Evolutionary conservation across 2,888 invertebrate species (phyloP).

Genomic region (Lycia hirtaria): DNA sequence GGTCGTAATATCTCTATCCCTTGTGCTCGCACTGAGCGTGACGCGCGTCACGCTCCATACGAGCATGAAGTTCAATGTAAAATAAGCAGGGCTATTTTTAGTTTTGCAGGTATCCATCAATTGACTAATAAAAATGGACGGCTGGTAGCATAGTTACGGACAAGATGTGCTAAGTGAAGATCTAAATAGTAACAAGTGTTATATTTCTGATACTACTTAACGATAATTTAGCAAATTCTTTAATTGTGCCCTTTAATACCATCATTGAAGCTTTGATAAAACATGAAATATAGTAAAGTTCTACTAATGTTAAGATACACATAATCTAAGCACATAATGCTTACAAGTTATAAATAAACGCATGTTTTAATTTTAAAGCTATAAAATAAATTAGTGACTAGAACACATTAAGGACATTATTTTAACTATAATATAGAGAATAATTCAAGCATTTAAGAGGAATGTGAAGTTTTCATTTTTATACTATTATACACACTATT

Average conservation of each 20-base stretch:
- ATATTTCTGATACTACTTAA: slow-evolving; percentile 16
- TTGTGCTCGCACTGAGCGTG: too few relatives aligned
- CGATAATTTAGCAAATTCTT: slow-evolving; percentile 24
- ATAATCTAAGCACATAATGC: neutral
- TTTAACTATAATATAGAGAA: slow-evolving; percentile 7
- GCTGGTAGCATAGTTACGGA: slow-evolving; percentile 44
- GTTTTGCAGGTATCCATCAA: slow-evolving; percentile 8
- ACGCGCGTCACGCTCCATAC: too few relatives aligned
- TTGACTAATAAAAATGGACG: slow-evolving; percentile 56
- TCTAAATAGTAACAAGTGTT: slow-evolving; percentile 28
- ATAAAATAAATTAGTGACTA: slow-evolving; percentile 14
- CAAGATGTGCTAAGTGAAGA: slow-evolving; percentile 44
- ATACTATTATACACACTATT: too few relatives aligned
- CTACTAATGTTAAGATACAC: neutral
- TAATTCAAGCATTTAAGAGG: neutral
- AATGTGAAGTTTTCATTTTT: too few relatives aligned
- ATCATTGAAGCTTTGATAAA: slow-evolving; percentile 24
- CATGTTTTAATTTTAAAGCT: slow-evolving; percentile 12
- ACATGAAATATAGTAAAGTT: too few relatives aligned
- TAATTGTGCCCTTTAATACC: slow-evolving; percentile 30
- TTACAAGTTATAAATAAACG: slow-evolving; percentile 9
- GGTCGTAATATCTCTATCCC: too few relatives aligned
- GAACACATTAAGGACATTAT: slow-evolving; percentile 26
- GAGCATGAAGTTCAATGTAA: neutral
- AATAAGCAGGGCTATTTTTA: neutral